Base-by-base conservation (phyloP, 2,888 invertebrate genomes). In the Beris chalybata region DNA sequence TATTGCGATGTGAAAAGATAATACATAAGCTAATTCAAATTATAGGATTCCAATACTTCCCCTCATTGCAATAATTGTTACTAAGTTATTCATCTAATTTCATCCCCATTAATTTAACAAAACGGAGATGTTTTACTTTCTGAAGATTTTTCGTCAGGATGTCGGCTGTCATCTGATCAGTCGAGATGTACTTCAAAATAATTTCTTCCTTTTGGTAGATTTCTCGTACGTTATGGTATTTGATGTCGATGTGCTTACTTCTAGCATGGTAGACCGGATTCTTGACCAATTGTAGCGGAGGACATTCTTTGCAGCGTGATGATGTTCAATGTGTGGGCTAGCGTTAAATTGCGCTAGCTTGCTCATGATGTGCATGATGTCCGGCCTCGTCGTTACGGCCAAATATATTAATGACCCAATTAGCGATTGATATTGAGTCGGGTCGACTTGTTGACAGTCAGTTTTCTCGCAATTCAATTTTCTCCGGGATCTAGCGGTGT, bases 321-420 rank as follows among this genome's bases (percentile, higher is more conserved):
- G 9, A 57, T 72, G 70, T 61, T 69, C 71, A 4, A 30, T 9
- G 43, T 71, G 69, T 1, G 71, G 71, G 56, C 71, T 47, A 13
- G 52, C 47, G 66, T 72, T 73, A 7, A 68, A 54, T 32, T 72
- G 72, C 7, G 69, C 66, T 7, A 72, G 50, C 52, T 71, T 71
- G 30, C 59, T 58, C 0, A 68, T 61, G 6, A 68, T 67, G 45
- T 69, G 69, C 4, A 69, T 29, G 32, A 73, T 70, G 61, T 72
- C 73, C 5, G 73, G 70, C 22, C 71, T 52, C 1, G 69, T 67
- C 4, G 58, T 22, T 22, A 66, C 13, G 1, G 71, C 13, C n/a
- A 70, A n/a, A 69, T 70, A 69, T 50, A 64, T 67, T 4, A 70
- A 52, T 5, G 69, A 69, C 9, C 70, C 71, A 13, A 70, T 65